Evolutionary conservation across 1,140 invertebrate genomes (phyloP), one percentile per base, ranked within the genome.

Genomic region (Ostrea edulis): DNA sequence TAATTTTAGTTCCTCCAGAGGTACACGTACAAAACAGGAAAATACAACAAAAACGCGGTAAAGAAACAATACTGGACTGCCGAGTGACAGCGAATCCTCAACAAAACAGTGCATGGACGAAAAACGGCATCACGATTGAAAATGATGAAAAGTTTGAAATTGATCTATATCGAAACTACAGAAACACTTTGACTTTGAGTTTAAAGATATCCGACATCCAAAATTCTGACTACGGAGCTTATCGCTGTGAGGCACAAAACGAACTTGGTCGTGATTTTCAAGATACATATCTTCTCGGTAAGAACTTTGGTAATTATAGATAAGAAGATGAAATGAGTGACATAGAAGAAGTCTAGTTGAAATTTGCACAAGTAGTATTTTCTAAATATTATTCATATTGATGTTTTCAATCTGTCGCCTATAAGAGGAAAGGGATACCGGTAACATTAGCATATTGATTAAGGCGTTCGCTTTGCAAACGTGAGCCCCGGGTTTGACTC

Each of bases 181-280:
- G 86, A 65, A 98, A 98, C 95, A 97, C 97, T 92, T 97, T 97
- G 81, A 96, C 96, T 89, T 98, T 98, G 97, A 96, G 96, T 96
- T 96, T 98, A 87, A 96, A 97, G 68, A 98, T 98, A 92, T 96
- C 96, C 92, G 96, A 96, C 92, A 98, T 98, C 94, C 96, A 96
- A 5, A 95, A 96, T 87, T 96, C 96, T 29, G 98, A 98, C 94
- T 97, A 97, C 90, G 97, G 98, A 51, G 97, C 97, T 83, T 98
- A 98, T 95, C 97, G 97, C 93, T 98, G 98, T 94, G 97, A 98
- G 71, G 97, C 97, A 86, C 97, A 97, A 87, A 98, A 98, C 94
- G 97, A 97, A 25, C 95, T 98, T 62, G 98, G 98, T 86, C 97
- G 96, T 93, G 97, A 97, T 58, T 97, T 98, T 94, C 97, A 97